Conservation (phyloP, 2,113 vertebrate species). For the Diglossa brunneiventris region DNA sequence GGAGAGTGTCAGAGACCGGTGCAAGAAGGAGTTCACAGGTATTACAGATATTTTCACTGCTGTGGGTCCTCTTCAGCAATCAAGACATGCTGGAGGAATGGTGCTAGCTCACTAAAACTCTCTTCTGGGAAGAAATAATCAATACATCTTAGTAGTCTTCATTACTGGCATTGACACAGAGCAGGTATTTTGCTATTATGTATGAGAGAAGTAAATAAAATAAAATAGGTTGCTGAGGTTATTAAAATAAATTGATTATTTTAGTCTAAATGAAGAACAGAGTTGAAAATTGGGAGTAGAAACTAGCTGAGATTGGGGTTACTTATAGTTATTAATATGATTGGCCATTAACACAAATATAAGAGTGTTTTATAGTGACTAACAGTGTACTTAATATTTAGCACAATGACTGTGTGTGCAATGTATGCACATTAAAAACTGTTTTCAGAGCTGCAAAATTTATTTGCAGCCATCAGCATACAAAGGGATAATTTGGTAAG, state of each 20-base stretch:
- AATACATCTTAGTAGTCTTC: background rate
- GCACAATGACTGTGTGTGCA: background rate
- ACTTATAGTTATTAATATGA: background rate
- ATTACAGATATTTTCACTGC: background rate
- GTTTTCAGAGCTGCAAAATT: background rate
- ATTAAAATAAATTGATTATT: background rate
- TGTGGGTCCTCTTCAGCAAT: background rate
- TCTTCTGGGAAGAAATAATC: background rate
- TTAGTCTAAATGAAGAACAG: background rate
- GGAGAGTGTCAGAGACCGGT: conserved; percentile 93
- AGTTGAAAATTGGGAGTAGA: background rate
- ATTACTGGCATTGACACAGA: background rate
- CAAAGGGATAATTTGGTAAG: background rate
- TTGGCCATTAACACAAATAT: background rate
- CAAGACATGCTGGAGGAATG: background rate
- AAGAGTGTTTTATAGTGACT: background rate
- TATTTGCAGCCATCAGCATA: background rate
- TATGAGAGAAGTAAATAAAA: background rate
- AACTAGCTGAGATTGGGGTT: background rate
- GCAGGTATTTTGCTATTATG: background rate
- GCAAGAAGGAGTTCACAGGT: conserved; percentile 99
- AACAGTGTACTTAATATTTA: background rate
- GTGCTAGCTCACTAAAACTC: background rate
- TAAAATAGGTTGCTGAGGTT: background rate
- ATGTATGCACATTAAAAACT: background rate